Conservation (phyloP, 2,888 invertebrate genomes). For the Thymelicus lineola region DNA sequence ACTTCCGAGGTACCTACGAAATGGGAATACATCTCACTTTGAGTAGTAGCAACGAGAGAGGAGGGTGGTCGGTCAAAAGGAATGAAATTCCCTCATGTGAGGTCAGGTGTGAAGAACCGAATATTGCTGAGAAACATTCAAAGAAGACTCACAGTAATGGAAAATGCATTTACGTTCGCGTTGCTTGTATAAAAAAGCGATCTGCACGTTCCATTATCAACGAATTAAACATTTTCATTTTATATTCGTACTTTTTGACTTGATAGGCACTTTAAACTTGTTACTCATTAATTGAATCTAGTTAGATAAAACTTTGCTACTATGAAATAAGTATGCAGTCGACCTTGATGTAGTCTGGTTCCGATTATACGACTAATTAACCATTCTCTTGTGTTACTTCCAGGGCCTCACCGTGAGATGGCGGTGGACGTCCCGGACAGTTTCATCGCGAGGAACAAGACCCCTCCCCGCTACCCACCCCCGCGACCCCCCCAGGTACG, state of each 20-base stretch:
- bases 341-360: constrained; percentile 16
- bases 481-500: constrained; percentile 90
- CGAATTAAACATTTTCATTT: neutral
- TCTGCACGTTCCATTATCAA: neutral
- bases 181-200: neutral
- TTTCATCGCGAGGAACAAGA: constrained; percentile 95
- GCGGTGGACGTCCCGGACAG: constrained; percentile 99
- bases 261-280: neutral
- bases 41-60: too few relatives aligned
- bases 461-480: constrained; percentile 95
- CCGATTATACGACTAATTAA: constrained; percentile 5
- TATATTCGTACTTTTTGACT: neutral
- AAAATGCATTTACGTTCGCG: neutral
- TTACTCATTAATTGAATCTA: constrained; percentile 2
- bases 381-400: constrained; percentile 49
- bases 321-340: constrained; percentile 12
- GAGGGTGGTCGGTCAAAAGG: too few relatives aligned
- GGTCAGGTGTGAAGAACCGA: too few relatives aligned
- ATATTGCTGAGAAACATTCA: too few relatives aligned
- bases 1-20: too few relatives aligned
- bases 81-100: too few relatives aligned
- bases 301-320: constrained; percentile 1
- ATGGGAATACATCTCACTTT: too few relatives aligned
- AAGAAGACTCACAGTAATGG: neutral
- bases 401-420: constrained; percentile 98